Conservation (phyloP, 1,140 invertebrate species). For the Trigoniulus corallinus region DNA sequence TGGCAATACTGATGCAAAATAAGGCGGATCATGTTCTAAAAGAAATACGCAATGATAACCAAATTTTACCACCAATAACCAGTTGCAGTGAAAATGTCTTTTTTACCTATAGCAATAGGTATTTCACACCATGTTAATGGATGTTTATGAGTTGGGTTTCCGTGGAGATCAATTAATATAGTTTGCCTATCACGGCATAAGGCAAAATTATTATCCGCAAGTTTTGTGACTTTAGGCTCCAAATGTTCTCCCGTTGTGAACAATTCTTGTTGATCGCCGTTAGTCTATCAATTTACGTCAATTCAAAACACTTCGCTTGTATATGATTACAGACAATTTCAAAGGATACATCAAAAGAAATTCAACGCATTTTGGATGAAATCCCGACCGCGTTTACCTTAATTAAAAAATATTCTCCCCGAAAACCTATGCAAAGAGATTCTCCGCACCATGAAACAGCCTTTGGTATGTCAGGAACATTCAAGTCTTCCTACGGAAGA, state of each 20-base stretch:
- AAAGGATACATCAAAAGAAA: background rate
- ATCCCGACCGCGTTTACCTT: conserved; percentile 36
- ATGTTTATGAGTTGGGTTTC: conserved; percentile 46
- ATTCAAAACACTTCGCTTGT: too few relatives aligned
- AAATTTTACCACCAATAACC: background rate
- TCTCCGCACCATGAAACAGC: conserved; percentile 71
- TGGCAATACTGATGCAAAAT: conserved; percentile 61
- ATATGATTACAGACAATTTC: background rate
- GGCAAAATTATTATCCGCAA: conserved; percentile 53
- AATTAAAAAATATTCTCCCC: conserved; percentile 59
- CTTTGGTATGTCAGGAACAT: conserved; percentile 63
- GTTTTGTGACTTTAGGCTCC: conserved; percentile 62
- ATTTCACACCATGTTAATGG: conserved; percentile 67
- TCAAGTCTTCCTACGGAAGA: conserved; percentile 42
- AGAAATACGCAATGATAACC: conserved; percentile 18
- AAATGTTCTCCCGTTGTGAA: conserved; percentile 66
- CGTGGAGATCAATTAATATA: conserved; percentile 56
- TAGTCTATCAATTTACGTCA: conserved; percentile 21
- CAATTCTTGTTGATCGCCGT: conserved; percentile 51
- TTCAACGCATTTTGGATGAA: background rate
- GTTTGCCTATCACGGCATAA: conserved; percentile 68
- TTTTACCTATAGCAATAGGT: conserved; percentile 48
- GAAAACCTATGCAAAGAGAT: conserved; percentile 65
- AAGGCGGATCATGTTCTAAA: conserved; percentile 78
- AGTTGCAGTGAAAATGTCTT: conserved; percentile 4